These are phyloP conservation scores for Drosophila oshimai DNA, from an alignment of 1,140 invertebrate species.

Conservation along the genomic window DNA sequence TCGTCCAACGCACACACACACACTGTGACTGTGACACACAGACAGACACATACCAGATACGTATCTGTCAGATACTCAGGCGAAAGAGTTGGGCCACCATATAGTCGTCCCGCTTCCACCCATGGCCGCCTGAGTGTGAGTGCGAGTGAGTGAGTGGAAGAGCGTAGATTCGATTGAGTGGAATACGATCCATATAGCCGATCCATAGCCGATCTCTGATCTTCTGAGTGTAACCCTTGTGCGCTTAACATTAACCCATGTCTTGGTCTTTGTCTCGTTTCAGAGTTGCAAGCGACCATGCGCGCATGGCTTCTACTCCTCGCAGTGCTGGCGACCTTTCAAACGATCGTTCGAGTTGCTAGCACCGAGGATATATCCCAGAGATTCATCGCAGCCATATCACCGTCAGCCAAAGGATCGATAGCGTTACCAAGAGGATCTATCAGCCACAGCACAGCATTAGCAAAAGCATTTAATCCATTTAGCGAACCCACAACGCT, in stretches of 20 bases:
- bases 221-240: slow-evolving; percentile 61
- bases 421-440: too few relatives aligned
- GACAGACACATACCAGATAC: slow-evolving; percentile 5
- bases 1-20: slow-evolving; percentile 38
- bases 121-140: slow-evolving; percentile 49
- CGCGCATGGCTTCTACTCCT: slow-evolving; percentile 83
- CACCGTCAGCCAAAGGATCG: too few relatives aligned
- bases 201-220: slow-evolving; percentile 1
- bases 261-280: slow-evolving; percentile 80
- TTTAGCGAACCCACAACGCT: slow-evolving; percentile 61
- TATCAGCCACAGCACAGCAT: slow-evolving; percentile 34
- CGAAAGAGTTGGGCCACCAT: slow-evolving; percentile 15
- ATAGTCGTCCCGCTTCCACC: slow-evolving; percentile 56
- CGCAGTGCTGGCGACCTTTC: slow-evolving; percentile 83
- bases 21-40: neutral
- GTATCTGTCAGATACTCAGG: slow-evolving; percentile 21
- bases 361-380: slow-evolving; percentile 82
- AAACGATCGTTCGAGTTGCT: slow-evolving; percentile 82
- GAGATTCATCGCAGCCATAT: slow-evolving; percentile 80
- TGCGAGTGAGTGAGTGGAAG: slow-evolving; percentile 14
- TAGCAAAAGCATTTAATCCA: slow-evolving; percentile 72
- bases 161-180: too few relatives aligned
- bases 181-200: neutral
- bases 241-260: slow-evolving; percentile 71
- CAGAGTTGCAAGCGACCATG: slow-evolving; percentile 84